A percentile compares a stretch with the other conserved stretches of the same genome.
Conservation (phyloP, 2,113 vertebrate genomes). For the Geothlypis trichas region DNA sequence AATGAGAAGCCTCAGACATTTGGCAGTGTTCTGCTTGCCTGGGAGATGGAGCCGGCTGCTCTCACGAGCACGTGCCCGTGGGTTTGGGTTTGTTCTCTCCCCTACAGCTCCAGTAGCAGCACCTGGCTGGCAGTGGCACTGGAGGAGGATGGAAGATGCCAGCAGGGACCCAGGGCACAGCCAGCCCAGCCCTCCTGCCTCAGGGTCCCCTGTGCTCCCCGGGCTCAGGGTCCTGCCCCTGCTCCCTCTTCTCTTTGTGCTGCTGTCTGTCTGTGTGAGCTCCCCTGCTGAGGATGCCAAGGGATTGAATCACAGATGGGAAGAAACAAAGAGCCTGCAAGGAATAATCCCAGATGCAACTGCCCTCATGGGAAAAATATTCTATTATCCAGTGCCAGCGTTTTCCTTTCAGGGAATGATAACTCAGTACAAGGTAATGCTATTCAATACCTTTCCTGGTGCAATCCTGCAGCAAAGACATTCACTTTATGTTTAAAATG, state of each 20-base stretch:
- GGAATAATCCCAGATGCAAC: constrained; percentile 35
- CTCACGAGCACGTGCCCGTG: accelerated
- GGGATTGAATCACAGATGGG: background rate
- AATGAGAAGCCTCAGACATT: accelerated
- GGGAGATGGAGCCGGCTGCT: accelerated
- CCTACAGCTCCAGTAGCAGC: background rate
- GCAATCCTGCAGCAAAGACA: background rate
- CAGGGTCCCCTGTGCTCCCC: background rate
- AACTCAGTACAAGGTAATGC: constrained; percentile 51
- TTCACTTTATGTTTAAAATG: background rate
- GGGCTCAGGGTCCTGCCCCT: background rate
- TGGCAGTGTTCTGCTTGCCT: background rate
- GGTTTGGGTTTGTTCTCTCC: background rate
- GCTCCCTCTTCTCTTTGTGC: background rate
- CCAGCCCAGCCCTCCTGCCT: background rate
- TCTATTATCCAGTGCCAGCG: constrained; percentile 20
- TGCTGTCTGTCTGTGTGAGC: background rate
- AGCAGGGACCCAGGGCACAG: accelerated
- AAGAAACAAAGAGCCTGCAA: background rate
- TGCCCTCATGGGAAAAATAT: constrained; percentile 19
- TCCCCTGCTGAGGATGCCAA: background rate
- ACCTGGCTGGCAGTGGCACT: accelerated
- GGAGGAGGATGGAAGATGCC: background rate
- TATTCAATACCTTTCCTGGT: background rate
- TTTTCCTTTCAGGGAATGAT: background rate